Base-by-base conservation (phyloP, 1,140 invertebrate species). In the Conus betulinus region DNA sequence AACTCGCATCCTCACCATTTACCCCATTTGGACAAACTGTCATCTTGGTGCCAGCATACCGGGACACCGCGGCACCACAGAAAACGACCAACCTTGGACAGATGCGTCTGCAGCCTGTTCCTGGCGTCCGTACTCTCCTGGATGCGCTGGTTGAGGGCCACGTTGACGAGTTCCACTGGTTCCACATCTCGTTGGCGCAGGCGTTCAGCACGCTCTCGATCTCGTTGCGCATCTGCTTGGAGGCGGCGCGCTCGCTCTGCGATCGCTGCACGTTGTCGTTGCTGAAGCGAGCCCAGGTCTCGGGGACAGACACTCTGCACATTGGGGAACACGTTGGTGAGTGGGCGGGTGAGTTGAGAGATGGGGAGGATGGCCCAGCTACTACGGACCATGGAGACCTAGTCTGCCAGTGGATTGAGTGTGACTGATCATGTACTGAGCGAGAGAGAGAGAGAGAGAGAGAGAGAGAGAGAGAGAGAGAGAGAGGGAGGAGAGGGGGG, bases 231-330 rank as follows among this genome's bases (percentile, higher is more conserved):
- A 98, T 96, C 95, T 98, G 97, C 85, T 97, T 96, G 5, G 98
- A 97, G 93, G 97, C 97, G 63, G 97, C 97, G 76, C 98, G 96
- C 95, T 99, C 98, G 5, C 96, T 96, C 96, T 98, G 98, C 23
- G 98, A 98, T 91, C 97, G 96, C 95, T 97, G 97, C 89, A 98
- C 96, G 93, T 97, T 97, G 91, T 97, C 96, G 93, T 98, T 98
- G 92, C 97, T 98, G 93, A 98, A 97, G 93, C 98, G 97, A 0
- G 98, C 97, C 98, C 98, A 99, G 11, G 97, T 97, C 91, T 97
- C 97, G 86, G 97, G 97, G 88, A 97, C 97, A 90, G 97, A 98
- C 15, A 97, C 96, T n/a, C 97, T 97, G 90, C 39, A 39, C 39
- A 39, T 39, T 39, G 39, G 39, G 39, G 39, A 39, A 39, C 39